Evolutionary conservation across 2,797 vertebrate genomes (phyloP).

Genomic region (Helarctos malayanus): DNA sequence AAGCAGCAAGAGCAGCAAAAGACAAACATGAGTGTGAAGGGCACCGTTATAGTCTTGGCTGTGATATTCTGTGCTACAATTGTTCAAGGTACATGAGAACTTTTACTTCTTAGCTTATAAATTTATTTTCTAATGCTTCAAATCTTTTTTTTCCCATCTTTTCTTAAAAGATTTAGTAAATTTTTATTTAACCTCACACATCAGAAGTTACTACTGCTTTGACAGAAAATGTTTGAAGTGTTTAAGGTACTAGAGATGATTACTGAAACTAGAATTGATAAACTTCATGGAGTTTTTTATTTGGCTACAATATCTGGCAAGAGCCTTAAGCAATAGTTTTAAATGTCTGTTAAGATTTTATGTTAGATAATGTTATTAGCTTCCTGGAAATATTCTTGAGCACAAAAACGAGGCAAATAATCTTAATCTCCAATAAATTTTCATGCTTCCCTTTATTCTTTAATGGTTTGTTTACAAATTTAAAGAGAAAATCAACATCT

Average conservation of each 20-base stretch:
- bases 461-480: slow-evolving; percentile 44
- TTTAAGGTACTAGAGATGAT: slow-evolving; percentile 14
- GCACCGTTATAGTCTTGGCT: slow-evolving; percentile 16
- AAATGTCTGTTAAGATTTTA: slow-evolving; percentile 34
- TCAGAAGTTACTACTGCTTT: slow-evolving; percentile 55
- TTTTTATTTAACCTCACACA: slow-evolving; percentile 35
- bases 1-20: not conserved
- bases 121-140: not conserved
- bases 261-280: slow-evolving; percentile 2
- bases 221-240: slow-evolving; percentile 33
- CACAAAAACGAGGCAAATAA: slow-evolving; percentile 53
- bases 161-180: not conserved
- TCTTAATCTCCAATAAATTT: slow-evolving; percentile 42
- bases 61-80: slow-evolving; percentile 7
- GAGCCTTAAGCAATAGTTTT: slow-evolving; percentile 37
- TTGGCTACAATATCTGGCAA: slow-evolving; percentile 44
- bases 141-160: slow-evolving; percentile 56
- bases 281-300: not conserved
- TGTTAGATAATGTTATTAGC: not conserved
- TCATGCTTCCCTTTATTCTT: slow-evolving; percentile 37
- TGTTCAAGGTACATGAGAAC: slow-evolving; percentile 70
- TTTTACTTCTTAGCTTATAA: slow-evolving; percentile 42
- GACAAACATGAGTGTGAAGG: slow-evolving; percentile 52
- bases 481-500: slow-evolving; percentile 18
- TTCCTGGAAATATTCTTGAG: slow-evolving; percentile 41